Base-by-base conservation (phyloP, 30 jellyfish, hydroid and myxozoan genomes). In the Haliclystus octoradiatus region DNA sequence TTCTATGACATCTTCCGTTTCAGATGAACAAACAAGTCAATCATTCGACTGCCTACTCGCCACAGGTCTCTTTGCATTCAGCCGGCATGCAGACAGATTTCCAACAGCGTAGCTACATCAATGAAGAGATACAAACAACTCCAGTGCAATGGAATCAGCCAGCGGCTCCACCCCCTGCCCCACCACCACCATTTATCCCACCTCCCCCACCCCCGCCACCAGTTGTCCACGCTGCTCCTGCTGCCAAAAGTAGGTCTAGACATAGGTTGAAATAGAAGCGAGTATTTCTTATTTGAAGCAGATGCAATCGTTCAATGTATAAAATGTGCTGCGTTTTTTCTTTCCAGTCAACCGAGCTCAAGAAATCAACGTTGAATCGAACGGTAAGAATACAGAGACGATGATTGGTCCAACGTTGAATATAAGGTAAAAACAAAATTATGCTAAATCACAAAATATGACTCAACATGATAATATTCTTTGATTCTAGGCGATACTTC, bases 171-270 rank as follows among this genome's bases (percentile, higher is more conserved):
- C 64, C 92, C 4, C 26, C 79, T 26, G 83, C 70, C 24, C 63
- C 64, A 30, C 47, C 76, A 15, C 53, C 34, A 31, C 73, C 87
- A 2, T 50, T 74, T 1, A 34, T 75, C 26, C 71, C 78, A 1
- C 68, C 26, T 7, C 28, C 75, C 32, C 13, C 65, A 14, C 52
- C 61, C 4, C 74, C 80, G 2, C 63, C 82, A 24, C 76, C 76
- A 57, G 26, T 19, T 0, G 31, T 3, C 15, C 63, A n/a, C 28
- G 80, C 33, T n/a, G 26, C 30, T 1, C 68, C 78, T 9, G 71
- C 22, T 12, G 61, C 71, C 49, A 33, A 24, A 22, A 26, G 33
- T 3, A n/a, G n/a, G n/a, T n/a, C n/a, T n/a, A n/a, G n/a, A n/a
- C n/a, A n/a, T n/a, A n/a, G n/a, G n/a, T n/a, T n/a, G n/a, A n/a